Base-by-base conservation (phyloP, 2,113 vertebrate genomes). In the Elachura formosa region DNA sequence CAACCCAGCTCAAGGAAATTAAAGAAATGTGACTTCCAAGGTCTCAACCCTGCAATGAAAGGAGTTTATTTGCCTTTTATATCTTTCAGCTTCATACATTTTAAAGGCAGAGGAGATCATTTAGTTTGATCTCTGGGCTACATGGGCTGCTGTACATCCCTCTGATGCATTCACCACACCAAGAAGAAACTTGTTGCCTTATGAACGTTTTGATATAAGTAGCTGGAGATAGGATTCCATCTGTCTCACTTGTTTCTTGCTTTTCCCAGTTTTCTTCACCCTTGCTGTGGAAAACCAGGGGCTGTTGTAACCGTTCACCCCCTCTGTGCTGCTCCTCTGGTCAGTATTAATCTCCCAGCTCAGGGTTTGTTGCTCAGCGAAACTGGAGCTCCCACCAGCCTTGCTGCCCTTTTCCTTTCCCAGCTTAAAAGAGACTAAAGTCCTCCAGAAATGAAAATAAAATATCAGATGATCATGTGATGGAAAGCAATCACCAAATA, bases 11-110 rank as follows among this genome's bases (percentile, higher is more conserved):
- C 64, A 85, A 86, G 94, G 90, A 96, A 96, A 80, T 95, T 78
- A 88, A 94, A 96, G 85, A 85, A 94, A 93, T 81, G 68, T 12
- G 25, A 86, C 83, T 95, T 91, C 87, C 85, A 94, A 88, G 63
- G 90, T 97, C 86, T 59, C 90, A 83, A 55, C 91, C 84, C 87
- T 89, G 64, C 95, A 77, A 93, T 96, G 87, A 93, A 93, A 95
- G 71, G 80, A 86, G 82, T 88, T 88, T 88, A 36, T 86, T 83
- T 83, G 85, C 82, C 90, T 87, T 88, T 71, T 87, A 96, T 87
- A 94, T 91, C 91, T 94, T 63, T 33, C 31, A 91, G 63, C 85
- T 96, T 95, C 84, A 78, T 71, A 45, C 75, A 78, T 92, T 96
- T 90, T 83, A 88, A 94, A 94, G 75, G 68, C 76, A 74, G 67